A percentile compares a stretch with the other conserved stretches of the same genome.
Conservation (phyloP, 2,113 vertebrate species). For the Illadopsis cleaveri region DNA sequence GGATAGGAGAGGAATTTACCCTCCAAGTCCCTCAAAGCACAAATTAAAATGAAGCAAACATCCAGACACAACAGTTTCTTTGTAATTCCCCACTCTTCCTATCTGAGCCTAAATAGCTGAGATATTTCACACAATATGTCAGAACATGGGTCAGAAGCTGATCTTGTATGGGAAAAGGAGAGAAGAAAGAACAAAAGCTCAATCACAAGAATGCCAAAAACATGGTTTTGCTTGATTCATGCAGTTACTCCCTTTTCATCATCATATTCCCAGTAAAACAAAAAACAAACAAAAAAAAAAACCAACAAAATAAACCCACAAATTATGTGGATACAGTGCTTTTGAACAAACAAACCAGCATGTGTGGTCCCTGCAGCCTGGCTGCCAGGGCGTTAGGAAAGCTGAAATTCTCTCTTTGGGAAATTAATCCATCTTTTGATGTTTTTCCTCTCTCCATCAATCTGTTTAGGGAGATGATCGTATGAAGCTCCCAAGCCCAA, state of each 20-base stretch:
- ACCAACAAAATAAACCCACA: not conserved
- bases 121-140: conserved; percentile 4
- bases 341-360: not conserved
- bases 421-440: not conserved
- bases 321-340: not conserved
- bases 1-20: not conserved
- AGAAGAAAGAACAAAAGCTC: not conserved
- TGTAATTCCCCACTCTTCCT: not conserved
- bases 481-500: conserved; percentile 96
- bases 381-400: not conserved
- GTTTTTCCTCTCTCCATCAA: not conserved
- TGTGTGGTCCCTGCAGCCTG: not conserved
- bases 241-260: conserved; percentile 20
- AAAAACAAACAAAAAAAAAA: not conserved
- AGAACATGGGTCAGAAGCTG: not conserved
- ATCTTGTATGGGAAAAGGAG: not conserved
- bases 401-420: not conserved
- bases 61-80: not conserved
- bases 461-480: conserved; percentile 89
- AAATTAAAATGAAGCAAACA: not conserved
- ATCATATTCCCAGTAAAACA: not conserved
- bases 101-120: not conserved
- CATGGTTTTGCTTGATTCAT: conserved; percentile 3
- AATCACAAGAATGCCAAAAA: not conserved
- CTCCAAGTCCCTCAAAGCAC: not conserved